Evolutionary conservation across 2,113 vertebrate species (phyloP), one percentile per base, ranked within the genome.

Genomic region (Malurus alboscapulatus): DNA sequence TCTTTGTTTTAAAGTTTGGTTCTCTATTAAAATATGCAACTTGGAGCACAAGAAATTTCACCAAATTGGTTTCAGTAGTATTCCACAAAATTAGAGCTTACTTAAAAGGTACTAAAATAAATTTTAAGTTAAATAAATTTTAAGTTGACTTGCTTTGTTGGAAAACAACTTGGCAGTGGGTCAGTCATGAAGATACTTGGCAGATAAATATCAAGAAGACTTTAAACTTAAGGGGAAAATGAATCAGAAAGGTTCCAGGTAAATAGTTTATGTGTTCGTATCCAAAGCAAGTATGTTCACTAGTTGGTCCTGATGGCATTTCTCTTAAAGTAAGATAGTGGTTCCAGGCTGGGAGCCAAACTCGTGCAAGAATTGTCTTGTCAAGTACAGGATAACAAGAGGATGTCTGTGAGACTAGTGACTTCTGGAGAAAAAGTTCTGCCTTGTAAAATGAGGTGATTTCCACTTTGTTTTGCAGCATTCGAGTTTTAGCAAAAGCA

Each of bases 401-500:
- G 12, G 17, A 26, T 50, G 8, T 30, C 7, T n/a, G 9, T 62
- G 54, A 78, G 18, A 32, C 38, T 18, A 25, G 1, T 50, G 38
- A 38, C 8, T 29, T 69, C 17, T 59, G 36, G 30, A 53, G 40
- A 61, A 59, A 8, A 44, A 59, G 44, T 40, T 51, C 6, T 78
- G 18, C 21, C 40, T 12, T 77, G 17, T 87, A 45, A 84, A 69
- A 44, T 58, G 42, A 51, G 27, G 17, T 67, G 4, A 38, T 50
- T 94, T 30, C 79, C 19, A 42, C 21, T 95, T 66, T 88, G 20
- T 47, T 92, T 75, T 96, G 47, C 92, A 99, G 99, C 79, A 96
- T 99, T 54, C 97, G 97, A 54, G 90, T 98, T 58, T 97, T 97
- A 8, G 32, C 96, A 50, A 95, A 97, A 65, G 66, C 92, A 8